Base-by-base conservation (phyloP, 2,888 invertebrate genomes). In the Apomyelois bistriatella region DNA sequence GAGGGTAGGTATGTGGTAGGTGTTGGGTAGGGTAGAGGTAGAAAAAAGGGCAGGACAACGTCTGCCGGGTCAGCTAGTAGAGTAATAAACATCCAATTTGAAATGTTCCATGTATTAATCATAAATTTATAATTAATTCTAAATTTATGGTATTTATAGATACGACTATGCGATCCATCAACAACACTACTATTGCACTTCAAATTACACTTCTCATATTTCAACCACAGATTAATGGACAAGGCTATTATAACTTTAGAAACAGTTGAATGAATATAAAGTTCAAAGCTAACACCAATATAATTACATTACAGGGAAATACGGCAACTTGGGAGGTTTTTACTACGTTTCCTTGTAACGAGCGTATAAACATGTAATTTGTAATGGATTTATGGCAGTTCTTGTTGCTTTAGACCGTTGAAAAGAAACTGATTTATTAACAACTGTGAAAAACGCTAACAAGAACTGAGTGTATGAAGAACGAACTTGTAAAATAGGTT, bases 371-470 rank as follows among this genome's bases (percentile, higher is more conserved):
- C 28, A 12, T 28, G 30, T 30, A 15, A 38, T 13, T 13, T 38
- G 13, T 38, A 15, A 38, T 13, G 37, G 43, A 43, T 43, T 43
- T 30, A 43, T 13, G 13, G 12, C 6, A 10, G 17, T 8, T 28
- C 8, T 30, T 1, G 12, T 30, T 30, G 28, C 13, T 30, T 30
- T 28, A 43, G 13, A 38, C 7, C 30, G 28, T 3, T 22, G 12
- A 42, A 42, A 42, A 8, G 28, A 13, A 30, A 48, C 36, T 12
- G 36, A 36, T 37, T 41, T 28, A 28, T 41, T 32, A 32, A 32
- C 40, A 41, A 30, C 50, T 41, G 50, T 40, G 16, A 50, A 50
- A 30, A 41, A 40, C 32, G n/a, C 13, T 50, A 50, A 30, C 41
- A 32, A 30, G 30, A 35, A 30, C 15, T 13, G 30, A 32, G 3